Conservation (phyloP, 2,113 vertebrate genomes). For the Typhlomys cinereus region DNA sequence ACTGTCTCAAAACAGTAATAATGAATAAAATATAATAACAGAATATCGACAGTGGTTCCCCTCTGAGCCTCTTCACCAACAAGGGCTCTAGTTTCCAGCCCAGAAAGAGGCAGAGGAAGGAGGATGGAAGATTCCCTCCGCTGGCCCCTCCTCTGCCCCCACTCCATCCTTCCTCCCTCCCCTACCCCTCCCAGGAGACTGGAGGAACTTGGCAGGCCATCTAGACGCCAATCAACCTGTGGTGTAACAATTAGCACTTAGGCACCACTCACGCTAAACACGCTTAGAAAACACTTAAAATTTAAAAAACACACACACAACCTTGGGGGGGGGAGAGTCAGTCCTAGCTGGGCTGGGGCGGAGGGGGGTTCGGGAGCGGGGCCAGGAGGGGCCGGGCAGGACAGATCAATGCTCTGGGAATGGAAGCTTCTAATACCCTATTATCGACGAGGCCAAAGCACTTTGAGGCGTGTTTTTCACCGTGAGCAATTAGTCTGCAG, state of each 20-base stretch:
- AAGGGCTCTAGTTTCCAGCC: constrained; percentile 58
- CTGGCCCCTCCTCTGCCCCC: constrained; percentile 52
- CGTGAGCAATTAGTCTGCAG: constrained; percentile 86
- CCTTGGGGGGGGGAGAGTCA: background rate
- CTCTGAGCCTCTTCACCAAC: background rate
- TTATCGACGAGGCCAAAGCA: constrained; percentile 91
- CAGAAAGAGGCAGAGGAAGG: constrained; percentile 67
- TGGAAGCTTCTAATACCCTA: constrained; percentile 86
- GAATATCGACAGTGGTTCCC: constrained; percentile 60
- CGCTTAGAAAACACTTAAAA: constrained; percentile 85
- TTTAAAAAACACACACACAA: constrained; percentile 34
- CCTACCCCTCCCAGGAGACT: constrained; percentile 72
- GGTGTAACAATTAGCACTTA: constrained; percentile 93
- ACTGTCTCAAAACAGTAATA: background rate
- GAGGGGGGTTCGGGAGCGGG: constrained; percentile 28
- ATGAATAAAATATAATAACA: background rate
- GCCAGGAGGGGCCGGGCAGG: constrained; percentile 74
- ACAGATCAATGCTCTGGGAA: constrained; percentile 90
- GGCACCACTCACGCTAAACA: constrained; percentile 87
- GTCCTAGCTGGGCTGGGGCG: background rate
- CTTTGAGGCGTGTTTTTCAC: constrained; percentile 88
- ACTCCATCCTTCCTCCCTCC: constrained; percentile 26
- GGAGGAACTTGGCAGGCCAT: constrained; percentile 87
- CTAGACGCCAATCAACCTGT: constrained; percentile 90
- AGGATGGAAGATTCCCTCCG: constrained; percentile 83